A percentile compares a stretch with the other conserved stretches of the same genome.
Conservation (phyloP, 2,113 vertebrate species). For the Gallinago undulata region DNA sequence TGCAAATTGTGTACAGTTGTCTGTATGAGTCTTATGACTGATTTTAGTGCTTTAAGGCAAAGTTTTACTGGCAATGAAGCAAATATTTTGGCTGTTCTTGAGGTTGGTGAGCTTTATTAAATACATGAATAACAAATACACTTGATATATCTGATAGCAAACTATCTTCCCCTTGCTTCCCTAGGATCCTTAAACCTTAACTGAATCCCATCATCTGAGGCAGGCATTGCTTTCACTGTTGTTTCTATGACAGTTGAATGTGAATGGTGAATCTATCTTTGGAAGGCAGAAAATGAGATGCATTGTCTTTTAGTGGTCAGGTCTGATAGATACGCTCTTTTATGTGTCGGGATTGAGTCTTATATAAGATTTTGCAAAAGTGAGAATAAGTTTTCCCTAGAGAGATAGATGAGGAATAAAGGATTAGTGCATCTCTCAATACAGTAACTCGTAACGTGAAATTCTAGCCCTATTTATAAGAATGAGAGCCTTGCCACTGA, state of each 20-base stretch:
- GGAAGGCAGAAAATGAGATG: slow-evolving; percentile 17
- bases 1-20: neutral
- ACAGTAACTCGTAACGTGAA: neutral
- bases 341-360: neutral
- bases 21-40: neutral
- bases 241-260: neutral
- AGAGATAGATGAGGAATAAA: slow-evolving; percentile 23
- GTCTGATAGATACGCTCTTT: neutral
- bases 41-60: neutral
- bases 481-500: neutral
- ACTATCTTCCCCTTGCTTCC: neutral
- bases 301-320: slow-evolving; percentile 38
- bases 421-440: neutral
- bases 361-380: neutral
- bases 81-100: neutral
- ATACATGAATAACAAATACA: neutral
- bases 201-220: neutral
- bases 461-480: slow-evolving; percentile 17
- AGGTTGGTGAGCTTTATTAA: neutral
- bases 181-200: neutral
- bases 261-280: neutral
- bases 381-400: slow-evolving; percentile 13
- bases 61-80: neutral
- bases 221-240: neutral
- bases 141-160: neutral